Evolutionary conservation across 2,113 vertebrate genomes (phyloP).

Genomic region (Bubalus kerabau): DNA sequence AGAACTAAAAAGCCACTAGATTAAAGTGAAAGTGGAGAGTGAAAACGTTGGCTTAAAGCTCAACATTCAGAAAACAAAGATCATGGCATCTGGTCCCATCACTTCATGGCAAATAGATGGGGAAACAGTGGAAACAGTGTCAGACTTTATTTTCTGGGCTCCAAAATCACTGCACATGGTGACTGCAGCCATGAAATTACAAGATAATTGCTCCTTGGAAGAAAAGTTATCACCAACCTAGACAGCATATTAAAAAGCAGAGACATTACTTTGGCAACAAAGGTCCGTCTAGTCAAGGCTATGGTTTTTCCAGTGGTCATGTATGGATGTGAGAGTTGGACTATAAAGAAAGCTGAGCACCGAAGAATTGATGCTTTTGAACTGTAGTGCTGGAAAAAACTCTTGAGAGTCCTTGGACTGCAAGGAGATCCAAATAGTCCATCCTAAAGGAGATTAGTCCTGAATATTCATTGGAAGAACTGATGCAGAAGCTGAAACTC

Average conservation of each 20-base stretch:
- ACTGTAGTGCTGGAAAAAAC: neutral
- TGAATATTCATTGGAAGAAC: neutral
- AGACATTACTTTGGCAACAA: neutral
- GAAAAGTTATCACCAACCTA: neutral
- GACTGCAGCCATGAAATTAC: neutral
- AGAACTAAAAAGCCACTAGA: neutral
- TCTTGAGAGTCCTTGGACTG: neutral
- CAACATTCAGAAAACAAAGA: neutral
- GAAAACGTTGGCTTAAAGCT: neutral
- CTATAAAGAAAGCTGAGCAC: fast-evolving
- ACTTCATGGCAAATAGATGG: neutral
- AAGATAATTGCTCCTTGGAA: neutral
- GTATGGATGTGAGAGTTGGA: neutral
- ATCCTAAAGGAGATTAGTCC: neutral
- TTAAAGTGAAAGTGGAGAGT: neutral
- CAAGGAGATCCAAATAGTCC: neutral
- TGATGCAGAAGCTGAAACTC: neutral
- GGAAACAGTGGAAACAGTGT: neutral
- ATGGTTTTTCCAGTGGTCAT: neutral
- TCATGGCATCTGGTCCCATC: neutral
- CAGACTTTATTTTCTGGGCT: neutral
- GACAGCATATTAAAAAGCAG: neutral
- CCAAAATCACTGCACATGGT: neutral
- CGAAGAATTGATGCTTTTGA: neutral
- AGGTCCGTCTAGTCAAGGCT: neutral